Percentiles rank a stretch among this genome's conserved stretches.
Evolutionary conservation across 1,140 invertebrate species (phyloP).

Genomic region (Neodiprion virginianus): DNA sequence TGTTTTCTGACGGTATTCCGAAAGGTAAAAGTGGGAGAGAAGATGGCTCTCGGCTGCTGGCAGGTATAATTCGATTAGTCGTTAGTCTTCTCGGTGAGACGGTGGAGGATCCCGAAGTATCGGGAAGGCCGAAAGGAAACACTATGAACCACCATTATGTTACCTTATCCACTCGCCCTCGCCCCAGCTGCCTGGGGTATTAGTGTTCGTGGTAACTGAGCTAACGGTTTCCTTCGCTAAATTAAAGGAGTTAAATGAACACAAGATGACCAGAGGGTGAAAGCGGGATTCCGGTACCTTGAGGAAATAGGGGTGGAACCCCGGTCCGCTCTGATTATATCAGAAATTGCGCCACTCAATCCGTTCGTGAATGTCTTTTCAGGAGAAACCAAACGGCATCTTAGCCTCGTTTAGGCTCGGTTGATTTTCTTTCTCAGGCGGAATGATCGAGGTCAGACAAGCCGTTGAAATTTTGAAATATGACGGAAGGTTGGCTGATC

Average conservation of each 20-base stretch:
- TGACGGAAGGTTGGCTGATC: too few species aligned
- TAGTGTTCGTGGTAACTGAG: constrained; percentile 55
- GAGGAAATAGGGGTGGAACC: not conserved
- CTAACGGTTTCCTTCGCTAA: constrained; percentile 53
- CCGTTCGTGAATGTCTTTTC: constrained; percentile 21
- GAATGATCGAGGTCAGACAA: constrained; percentile 17
- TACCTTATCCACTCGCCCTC: constrained; percentile 46
- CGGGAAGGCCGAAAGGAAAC: constrained; percentile 35
- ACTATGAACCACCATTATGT: constrained; percentile 60
- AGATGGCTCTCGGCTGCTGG: constrained; percentile 23
- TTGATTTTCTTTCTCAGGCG: constrained; percentile 18
- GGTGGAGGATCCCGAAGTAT: constrained; percentile 6
- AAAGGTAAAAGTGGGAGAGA: not conserved
- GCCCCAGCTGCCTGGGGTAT: constrained; percentile 33
- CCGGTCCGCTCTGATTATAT: constrained; percentile 43
- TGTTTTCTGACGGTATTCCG: not conserved
- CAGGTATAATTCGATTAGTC: constrained; percentile 59
- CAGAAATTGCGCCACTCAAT: constrained; percentile 33
- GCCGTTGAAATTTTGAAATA: too few species aligned
- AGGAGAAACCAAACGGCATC: not conserved
- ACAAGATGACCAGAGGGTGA: constrained; percentile 47
- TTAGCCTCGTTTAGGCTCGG: constrained; percentile 15
- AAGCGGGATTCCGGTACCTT: constrained; percentile 7
- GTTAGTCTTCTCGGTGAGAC: constrained; percentile 39
- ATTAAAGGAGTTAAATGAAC: constrained; percentile 55